phyloP scores from a whole-genome alignment of 1,140 invertebrate species.

The Anagrus nilaparvatae region DNA sequence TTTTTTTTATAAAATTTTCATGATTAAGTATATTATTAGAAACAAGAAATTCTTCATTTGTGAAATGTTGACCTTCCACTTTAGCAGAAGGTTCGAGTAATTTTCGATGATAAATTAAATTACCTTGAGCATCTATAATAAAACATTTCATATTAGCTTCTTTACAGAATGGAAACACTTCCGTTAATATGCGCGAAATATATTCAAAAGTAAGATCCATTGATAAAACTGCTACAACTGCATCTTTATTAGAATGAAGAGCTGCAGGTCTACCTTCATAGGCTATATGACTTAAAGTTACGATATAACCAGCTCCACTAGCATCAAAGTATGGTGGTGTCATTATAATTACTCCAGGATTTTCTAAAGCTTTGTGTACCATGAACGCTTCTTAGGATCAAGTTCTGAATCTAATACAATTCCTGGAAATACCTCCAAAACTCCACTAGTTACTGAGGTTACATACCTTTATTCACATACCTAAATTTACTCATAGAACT shows the following conservation, averaged over 20 bases:
- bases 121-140: conserved; percentile 83
- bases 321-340: conserved; percentile 83
- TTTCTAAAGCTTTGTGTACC: conserved; percentile 70
- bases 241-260: conserved; percentile 40
- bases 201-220: conserved; percentile 78
- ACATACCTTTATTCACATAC: too few relatives aligned
- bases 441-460: conserved; percentile 68
- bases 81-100: conserved; percentile 55
- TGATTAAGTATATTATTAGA: conserved; percentile 84
- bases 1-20: conserved; percentile 70
- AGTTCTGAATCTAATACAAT: conserved; percentile 65
- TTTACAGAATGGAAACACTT: conserved; percentile 55
- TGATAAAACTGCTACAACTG: conserved; percentile 62
- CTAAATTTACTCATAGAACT: conserved; percentile 61
- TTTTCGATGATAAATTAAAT: conserved; percentile 77
- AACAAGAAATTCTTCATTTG: conserved; percentile 74
- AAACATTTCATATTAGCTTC: conserved; percentile 72
- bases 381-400: conserved; percentile 73
- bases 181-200: conserved; percentile 62
- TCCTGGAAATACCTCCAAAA: conserved; percentile 75
- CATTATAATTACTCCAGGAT: conserved; percentile 66
- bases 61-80: conserved; percentile 70
- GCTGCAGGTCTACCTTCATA: conserved; percentile 45
- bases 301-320: conserved; percentile 76
- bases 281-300: conserved; percentile 75